These are phyloP conservation scores for Melanogrammus aeglefinus DNA, from an alignment of 2,797 vertebrate genomes.

Conservation along the genomic window DNA sequence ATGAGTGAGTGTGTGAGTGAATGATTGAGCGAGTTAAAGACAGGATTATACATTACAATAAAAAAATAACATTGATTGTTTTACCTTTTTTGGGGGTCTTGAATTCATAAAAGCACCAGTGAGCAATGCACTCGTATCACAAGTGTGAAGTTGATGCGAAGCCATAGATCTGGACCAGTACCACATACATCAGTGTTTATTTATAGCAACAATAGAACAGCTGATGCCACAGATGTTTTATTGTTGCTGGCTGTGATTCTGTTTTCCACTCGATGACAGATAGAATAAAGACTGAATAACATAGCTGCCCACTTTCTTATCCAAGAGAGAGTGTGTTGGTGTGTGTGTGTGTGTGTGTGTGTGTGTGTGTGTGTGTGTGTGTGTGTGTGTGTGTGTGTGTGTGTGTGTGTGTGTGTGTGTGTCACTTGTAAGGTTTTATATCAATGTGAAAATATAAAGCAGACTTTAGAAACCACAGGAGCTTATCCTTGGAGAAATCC, in stretches of 20 bases:
- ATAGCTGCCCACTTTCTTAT: neutral
- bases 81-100: neutral
- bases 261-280: too few relatives aligned
- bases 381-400: neutral
- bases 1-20: neutral
- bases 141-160: neutral
- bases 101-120: neutral
- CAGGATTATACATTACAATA: too few relatives aligned
- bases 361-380: too few relatives aligned
- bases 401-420: neutral
- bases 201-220: neutral
- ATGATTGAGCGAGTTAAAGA: neutral
- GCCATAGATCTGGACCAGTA: neutral
- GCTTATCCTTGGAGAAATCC: neutral
- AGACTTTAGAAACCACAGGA: neutral
- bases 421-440: neutral
- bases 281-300: neutral
- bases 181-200: neutral
- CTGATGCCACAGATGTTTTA: neutral
- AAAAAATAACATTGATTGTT: neutral
- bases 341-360: neutral
- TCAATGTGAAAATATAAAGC: neutral
- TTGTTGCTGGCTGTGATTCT: conserved; percentile 1
- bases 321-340: too few relatives aligned
- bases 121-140: neutral